Conservation (phyloP, 2,888 invertebrate species). For the Habrosyne pyritoides region DNA sequence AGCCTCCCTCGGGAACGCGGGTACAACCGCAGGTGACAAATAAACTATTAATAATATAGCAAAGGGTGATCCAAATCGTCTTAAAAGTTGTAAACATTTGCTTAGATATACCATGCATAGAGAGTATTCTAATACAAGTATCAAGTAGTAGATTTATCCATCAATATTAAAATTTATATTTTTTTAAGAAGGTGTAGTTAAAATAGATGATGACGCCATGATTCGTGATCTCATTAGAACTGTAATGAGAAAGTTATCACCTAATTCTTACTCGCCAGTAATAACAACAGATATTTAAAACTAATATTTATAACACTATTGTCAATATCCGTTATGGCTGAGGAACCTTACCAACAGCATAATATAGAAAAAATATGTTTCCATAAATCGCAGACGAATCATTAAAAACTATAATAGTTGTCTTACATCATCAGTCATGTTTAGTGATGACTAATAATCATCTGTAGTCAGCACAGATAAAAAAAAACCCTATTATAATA, state of each 20-base stretch:
- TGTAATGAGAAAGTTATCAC: neutral
- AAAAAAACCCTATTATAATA: neutral
- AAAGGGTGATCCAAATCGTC: too few species aligned
- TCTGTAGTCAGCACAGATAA: neutral
- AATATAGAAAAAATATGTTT: neutral
- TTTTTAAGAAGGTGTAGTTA: too few species aligned
- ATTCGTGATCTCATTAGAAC: neutral
- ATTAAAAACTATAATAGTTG: neutral
- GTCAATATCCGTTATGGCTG: neutral
- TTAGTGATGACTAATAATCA: neutral
- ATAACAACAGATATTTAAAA: neutral
- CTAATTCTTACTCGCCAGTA: neutral
- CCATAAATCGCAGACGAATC: neutral
- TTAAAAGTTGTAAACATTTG: too few species aligned
- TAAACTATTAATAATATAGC: too few species aligned
- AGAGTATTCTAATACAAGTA: too few species aligned
- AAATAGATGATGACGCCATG: neutral
- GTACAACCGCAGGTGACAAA: too few species aligned
- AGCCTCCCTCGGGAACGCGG: too few species aligned
- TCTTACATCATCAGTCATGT: neutral
- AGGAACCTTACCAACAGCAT: neutral
- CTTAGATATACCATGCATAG: too few species aligned
- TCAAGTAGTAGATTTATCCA: too few species aligned
- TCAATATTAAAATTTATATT: too few species aligned
- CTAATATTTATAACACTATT: neutral